Conservation (phyloP, 2,888 invertebrate species). For the Isoperla grammatica region DNA sequence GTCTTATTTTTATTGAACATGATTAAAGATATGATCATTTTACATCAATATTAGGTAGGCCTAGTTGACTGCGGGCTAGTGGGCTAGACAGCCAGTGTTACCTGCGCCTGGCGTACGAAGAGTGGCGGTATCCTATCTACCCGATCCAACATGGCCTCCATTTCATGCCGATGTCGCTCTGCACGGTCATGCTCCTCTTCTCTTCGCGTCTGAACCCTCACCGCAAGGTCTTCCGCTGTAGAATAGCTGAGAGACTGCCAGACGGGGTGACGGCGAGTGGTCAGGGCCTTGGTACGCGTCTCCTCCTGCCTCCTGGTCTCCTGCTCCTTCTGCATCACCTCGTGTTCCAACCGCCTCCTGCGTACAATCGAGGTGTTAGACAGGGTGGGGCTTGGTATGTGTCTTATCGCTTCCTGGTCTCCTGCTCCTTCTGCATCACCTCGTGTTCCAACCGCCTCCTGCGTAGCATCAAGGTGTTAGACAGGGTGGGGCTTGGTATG, state of each 20-base stretch:
- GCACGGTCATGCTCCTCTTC: constrained; percentile 62
- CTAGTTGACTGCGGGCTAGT: too few species aligned
- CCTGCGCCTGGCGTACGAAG: constrained; percentile 63
- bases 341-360: constrained; percentile 53
- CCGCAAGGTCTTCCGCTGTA: constrained; percentile 61
- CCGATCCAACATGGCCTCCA: constrained; percentile 66
- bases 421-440: constrained; percentile 52
- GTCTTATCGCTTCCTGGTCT: constrained; percentile 54
- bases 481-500: constrained; percentile 58
- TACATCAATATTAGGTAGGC: too few species aligned
- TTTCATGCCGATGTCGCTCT: constrained; percentile 62
- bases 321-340: constrained; percentile 53
- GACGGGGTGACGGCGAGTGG: constrained; percentile 59
- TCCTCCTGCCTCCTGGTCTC: constrained; percentile 56
- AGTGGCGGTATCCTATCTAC: constrained; percentile 65
- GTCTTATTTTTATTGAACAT: not conserved
- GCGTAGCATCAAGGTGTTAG: too few species aligned
- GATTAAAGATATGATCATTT: not conserved
- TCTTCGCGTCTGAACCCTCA: constrained; percentile 58
- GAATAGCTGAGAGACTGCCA: constrained; percentile 62
- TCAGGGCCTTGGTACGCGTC: constrained; percentile 53
- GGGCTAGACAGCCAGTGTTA: constrained; percentile 35
- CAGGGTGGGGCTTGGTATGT: constrained; percentile 56
- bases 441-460: constrained; percentile 56
- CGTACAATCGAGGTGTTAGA: too few species aligned